Percentiles rank a stretch among this genome's conserved stretches.
These are phyloP conservation scores for Aphelinus certus DNA, from an alignment of 1,140 invertebrate genomes.

Conservation along the genomic window DNA sequence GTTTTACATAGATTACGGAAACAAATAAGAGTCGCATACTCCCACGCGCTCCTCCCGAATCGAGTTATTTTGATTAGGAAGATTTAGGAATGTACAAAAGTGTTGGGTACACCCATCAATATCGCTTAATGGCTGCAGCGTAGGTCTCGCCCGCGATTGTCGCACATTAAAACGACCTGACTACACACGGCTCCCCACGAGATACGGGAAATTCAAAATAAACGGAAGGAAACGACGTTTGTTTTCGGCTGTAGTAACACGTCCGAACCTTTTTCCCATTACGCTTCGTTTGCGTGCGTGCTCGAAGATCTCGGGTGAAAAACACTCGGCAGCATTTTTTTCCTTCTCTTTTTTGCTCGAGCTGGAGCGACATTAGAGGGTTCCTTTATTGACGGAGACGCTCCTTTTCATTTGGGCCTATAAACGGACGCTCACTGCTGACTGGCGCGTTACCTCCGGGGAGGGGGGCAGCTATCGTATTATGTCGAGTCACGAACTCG, in stretches of 20 bases:
- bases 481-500: slow-evolving; percentile 67
- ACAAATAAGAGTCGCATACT: no score
- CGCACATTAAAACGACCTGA: not conserved
- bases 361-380: not conserved
- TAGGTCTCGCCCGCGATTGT: not conserved
- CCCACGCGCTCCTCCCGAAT: not conserved
- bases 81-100: not conserved
- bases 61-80: slow-evolving; percentile 9
- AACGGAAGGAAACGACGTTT: slow-evolving; percentile 10
- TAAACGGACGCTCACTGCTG: slow-evolving; percentile 35
- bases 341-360: not conserved
- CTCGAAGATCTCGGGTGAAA: not conserved
- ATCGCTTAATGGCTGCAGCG: slow-evolving; percentile 20
- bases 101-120: slow-evolving; percentile 14
- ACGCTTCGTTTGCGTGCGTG: no score
- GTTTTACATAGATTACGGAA: no score
- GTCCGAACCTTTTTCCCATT: no score
- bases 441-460: slow-evolving; percentile 42
- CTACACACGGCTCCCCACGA: not conserved
- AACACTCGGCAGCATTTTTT: not conserved
- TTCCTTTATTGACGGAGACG: slow-evolving; percentile 13
- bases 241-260: not conserved
- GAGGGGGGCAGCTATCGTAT: slow-evolving; percentile 57
- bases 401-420: slow-evolving; percentile 42
- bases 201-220: slow-evolving; percentile 17